phyloP scores from a whole-genome alignment of 1,140 invertebrate genomes.

The Musca vetustissima region DNA sequence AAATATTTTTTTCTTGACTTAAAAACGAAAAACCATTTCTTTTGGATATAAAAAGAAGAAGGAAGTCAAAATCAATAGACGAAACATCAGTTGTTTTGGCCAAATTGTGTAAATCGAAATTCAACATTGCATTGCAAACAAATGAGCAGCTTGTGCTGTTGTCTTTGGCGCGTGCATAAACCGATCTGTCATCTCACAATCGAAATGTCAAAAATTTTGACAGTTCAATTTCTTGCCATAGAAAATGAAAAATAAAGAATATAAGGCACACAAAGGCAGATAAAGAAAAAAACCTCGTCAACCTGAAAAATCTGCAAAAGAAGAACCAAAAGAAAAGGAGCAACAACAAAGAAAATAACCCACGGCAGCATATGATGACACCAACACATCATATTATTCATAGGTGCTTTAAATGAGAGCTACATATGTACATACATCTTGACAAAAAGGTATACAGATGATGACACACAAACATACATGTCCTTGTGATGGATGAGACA shows the following conservation, averaged over 20 bases:
- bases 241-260: neutral
- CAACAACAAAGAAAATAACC: slow-evolving; percentile 9
- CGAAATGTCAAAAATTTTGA: slow-evolving; percentile 33
- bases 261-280: too few species aligned
- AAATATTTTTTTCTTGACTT: slow-evolving; percentile 14
- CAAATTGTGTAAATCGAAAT: neutral
- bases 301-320: neutral
- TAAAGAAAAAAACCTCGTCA: neutral
- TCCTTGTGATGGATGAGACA: too few species aligned
- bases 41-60: neutral
- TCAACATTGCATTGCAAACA: neutral
- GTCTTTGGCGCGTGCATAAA: slow-evolving; percentile 23
- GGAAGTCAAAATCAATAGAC: neutral
- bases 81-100: neutral
- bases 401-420: neutral
- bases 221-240: slow-evolving; percentile 28
- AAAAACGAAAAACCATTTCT: neutral
- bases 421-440: too few species aligned
- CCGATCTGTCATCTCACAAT: slow-evolving; percentile 26
- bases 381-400: slow-evolving; percentile 7
- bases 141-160: slow-evolving; percentile 4
- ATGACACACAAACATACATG: too few species aligned
- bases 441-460: too few species aligned
- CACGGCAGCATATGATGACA: slow-evolving; percentile 17
- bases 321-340: neutral